Evolutionary conservation across 2,797 vertebrate genomes (phyloP).

Genomic region (Kryptolebias ocellatus): DNA sequence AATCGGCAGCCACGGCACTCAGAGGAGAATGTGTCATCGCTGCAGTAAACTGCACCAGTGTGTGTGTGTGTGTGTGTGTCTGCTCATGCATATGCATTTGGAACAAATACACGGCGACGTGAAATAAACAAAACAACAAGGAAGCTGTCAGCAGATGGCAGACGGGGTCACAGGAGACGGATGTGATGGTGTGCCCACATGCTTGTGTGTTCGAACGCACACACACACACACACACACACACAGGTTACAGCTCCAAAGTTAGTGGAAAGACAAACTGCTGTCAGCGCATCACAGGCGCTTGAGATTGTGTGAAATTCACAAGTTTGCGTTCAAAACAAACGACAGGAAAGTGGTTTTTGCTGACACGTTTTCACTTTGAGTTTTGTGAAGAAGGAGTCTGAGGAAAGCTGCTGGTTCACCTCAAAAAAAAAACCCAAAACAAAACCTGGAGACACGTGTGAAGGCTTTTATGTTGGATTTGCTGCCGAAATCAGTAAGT

Average conservation of each 20-base stretch:
- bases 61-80: constrained; percentile 34
- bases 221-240: constrained; percentile 10
- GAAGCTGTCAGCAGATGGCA: constrained; percentile 54
- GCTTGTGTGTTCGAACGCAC: constrained; percentile 3
- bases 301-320: constrained; percentile 27
- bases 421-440: constrained; percentile 3
- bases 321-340: constrained; percentile 38
- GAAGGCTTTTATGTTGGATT: neutral
- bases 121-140: constrained; percentile 69
- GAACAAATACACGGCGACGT: constrained; percentile 48
- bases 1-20: constrained; percentile 42
- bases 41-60: constrained; percentile 20
- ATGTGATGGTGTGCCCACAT: constrained; percentile 5
- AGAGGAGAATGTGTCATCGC: constrained; percentile 51
- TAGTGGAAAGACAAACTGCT: constrained; percentile 42
- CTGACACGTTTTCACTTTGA: constrained; percentile 10
- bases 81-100: constrained; percentile 58
- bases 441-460: neutral
- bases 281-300: constrained; percentile 26
- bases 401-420: constrained; percentile 10
- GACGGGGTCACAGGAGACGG: constrained; percentile 56
- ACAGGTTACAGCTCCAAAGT: constrained; percentile 36
- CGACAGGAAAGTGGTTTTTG: constrained; percentile 4
- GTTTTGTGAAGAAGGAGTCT: constrained; percentile 14
- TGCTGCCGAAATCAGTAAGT: neutral